Base-by-base conservation (phyloP, 2,797 vertebrate species). In the Knipowitschia caucasica region DNA sequence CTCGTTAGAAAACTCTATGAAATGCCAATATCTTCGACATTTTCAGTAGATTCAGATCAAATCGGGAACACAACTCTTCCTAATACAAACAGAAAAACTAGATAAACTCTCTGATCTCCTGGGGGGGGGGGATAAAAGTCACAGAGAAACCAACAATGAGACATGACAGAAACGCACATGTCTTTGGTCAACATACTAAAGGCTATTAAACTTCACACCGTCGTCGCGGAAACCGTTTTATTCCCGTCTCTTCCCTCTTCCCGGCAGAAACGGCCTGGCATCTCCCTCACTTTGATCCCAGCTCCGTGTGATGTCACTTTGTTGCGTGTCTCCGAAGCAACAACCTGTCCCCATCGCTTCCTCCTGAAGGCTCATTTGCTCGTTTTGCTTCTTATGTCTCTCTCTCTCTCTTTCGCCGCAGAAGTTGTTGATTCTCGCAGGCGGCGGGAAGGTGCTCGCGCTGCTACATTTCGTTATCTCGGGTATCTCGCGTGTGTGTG, bases 341-440 rank as follows among this genome's bases (percentile, higher is more conserved):
- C n/a, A 67, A 73, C 64, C 75, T 81, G 80, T 84, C 78, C 75
- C 56, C 60, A 74, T 81, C 64, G 29, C 73, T 86, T 82, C 75
- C 71, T 76, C 61, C 71, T 80, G 69, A 81, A 77, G 80, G 72
- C 78, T 84, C 85, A 88, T 86, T 88, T 74, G 75, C 61, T 59
- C 46, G 20, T 29, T n/a, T 31, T 80, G 64, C 75, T 54, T 86
- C 79, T 78, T 67, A 78, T 80, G 77, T 82, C 63, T 60, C 15
- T 34, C 65, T 62, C 62, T 67, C 77, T 80, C 75, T 82, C 63
- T 60, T n/a, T 34, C 65, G 64, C 62, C 17, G 49, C 56, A 70
- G 60, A 50, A 72, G 66, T 46, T 75, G 69, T 80, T 71, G 73
- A 76, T 68, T 78, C 68, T 58, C 71, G 5, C 40, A 68, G 56